Conservation (phyloP, 1,140 invertebrate species). For the Physella acuta region DNA sequence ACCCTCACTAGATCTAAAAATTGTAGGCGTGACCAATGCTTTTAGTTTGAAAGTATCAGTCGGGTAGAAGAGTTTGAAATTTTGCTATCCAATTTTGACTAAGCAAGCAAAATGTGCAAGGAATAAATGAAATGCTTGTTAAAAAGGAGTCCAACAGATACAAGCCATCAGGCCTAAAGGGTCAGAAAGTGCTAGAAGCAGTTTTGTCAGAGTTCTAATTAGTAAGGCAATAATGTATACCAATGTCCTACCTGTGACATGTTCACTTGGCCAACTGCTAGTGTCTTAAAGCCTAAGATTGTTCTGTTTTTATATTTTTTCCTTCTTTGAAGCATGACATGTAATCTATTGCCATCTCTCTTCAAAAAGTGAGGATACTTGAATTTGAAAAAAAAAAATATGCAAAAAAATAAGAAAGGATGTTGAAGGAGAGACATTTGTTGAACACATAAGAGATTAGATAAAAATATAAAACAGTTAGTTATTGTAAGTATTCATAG, state of each 20-base stretch:
- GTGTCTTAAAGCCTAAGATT: constrained; percentile 96
- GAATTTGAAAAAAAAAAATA: neutral
- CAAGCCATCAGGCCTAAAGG: too few relatives aligned
- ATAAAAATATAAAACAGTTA: neutral
- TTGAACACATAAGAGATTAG: neutral
- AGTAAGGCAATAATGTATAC: neutral
- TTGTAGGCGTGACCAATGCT: too few relatives aligned
- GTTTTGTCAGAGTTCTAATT: neutral
- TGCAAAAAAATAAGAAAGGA: constrained; percentile 1
- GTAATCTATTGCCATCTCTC: constrained; percentile 89
- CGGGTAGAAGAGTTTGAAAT: too few relatives aligned
- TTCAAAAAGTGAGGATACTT: constrained; percentile 96
- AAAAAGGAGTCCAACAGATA: too few relatives aligned
- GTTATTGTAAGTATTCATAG: too few relatives aligned
- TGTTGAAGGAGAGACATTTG: too few relatives aligned
- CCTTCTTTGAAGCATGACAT: constrained; percentile 86
- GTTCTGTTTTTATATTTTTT: constrained; percentile 98
- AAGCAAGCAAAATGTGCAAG: too few relatives aligned
- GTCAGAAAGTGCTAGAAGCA: too few relatives aligned
- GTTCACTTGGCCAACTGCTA: constrained; percentile 93
- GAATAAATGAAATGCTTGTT: too few relatives aligned
- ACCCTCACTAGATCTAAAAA: too few relatives aligned
- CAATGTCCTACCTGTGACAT: constrained; percentile 83
- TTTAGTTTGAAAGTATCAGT: too few relatives aligned
- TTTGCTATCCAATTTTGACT: too few relatives aligned